Base-by-base conservation (phyloP, 1,140 invertebrate species). In the Drosophila arawakana region DNA sequence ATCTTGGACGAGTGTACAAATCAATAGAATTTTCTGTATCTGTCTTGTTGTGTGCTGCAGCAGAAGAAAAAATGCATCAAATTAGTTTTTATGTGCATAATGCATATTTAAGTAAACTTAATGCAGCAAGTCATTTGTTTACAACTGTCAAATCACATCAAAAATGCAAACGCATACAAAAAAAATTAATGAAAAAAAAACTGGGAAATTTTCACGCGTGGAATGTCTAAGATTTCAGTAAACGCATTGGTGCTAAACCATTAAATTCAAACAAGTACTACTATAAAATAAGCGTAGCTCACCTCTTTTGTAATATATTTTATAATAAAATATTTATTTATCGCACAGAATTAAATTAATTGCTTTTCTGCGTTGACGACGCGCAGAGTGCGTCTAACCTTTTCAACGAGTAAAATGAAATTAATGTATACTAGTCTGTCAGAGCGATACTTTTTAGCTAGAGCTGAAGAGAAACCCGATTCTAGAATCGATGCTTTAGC, bases 1-100 rank as follows among this genome's bases (percentile, higher is more conserved):
- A 94, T 94, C 92, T 93, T 94, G 93, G 93, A 90, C 82, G 78
- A 69, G 65, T 54, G 60, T 44, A 78, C 73, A 89, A 89, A 89
- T 89, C 84, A 79, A 89, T 89, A 89, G 54, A 72, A 67, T 89
- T 89, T 84, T 89, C 74, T 89, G 84, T 89, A 89, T 84, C 83
- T 88, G 70, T 67, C 66, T 52, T 46, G 46, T 54, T 73, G 71
- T 52, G 60, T 54, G 63, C 73, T 82, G 70, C 44, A 61, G 55
- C 35, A 54, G 44, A 49, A 54, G 52, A 10, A 66, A 52, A 59
- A 76, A 47, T 37, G 43, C 34, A 68, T 37, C 62, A 58, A 60
- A 43, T 65, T 18, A 58, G 43, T 25, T 35, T 15, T 15, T 50
- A n/a, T 79, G 35, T 46, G 21, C 7, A 13, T 18, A 7, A 55